Conservation (phyloP, 2,113 vertebrate species). For the Willisornis vidua region DNA sequence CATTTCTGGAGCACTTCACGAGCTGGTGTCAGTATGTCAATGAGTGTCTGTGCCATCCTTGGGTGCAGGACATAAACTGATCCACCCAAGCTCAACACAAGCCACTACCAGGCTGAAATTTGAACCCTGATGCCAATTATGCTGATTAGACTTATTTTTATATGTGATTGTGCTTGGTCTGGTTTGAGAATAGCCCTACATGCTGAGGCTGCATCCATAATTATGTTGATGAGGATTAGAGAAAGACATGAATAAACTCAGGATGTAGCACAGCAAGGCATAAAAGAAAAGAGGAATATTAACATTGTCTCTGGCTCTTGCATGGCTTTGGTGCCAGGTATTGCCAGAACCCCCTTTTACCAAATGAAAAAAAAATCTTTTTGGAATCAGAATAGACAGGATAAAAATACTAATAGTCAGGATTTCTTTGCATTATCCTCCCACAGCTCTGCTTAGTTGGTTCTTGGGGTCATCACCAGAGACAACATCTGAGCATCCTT, state of each 20-base stretch:
- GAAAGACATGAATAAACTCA: neutral
- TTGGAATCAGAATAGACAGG: neutral
- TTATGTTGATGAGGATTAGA: neutral
- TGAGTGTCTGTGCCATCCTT: neutral
- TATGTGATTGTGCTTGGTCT: neutral
- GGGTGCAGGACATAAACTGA: neutral
- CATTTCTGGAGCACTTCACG: neutral
- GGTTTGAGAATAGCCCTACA: neutral
- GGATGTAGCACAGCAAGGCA: neutral
- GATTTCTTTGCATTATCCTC: neutral
- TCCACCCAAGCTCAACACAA: neutral
- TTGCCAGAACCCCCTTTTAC: neutral
- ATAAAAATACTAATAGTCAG: neutral
- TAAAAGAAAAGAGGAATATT: neutral
- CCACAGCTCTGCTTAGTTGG: neutral
- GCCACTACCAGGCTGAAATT: neutral
- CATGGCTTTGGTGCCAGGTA: neutral
- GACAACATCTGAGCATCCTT: neutral
- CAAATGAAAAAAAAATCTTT: neutral
- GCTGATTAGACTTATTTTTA: neutral
- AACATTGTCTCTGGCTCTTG: neutral
- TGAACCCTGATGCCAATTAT: neutral
- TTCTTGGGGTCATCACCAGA: neutral
- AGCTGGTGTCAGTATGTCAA: neutral
- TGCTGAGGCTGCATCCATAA: neutral